These are phyloP conservation scores for Ceratitis capitata DNA, from an alignment of 1,140 invertebrate genomes.

Conservation along the genomic window DNA sequence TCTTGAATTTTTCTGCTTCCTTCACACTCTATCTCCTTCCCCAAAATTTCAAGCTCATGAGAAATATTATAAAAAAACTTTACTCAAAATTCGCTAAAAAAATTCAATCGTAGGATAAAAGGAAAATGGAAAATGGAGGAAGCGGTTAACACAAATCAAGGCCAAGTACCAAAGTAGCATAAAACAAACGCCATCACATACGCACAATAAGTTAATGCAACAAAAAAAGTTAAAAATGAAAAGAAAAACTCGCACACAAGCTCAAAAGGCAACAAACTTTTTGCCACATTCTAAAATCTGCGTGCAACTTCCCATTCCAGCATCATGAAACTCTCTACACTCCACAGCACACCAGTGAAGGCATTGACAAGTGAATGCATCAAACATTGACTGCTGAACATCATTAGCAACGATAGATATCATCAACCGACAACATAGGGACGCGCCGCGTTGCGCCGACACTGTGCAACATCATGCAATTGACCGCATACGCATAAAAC, in stretches of 20 bases:
- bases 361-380: not conserved
- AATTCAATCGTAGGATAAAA: too few species aligned
- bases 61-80: too few species aligned
- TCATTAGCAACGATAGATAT: not conserved
- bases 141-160: too few species aligned
- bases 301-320: not conserved
- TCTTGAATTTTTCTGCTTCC: too few species aligned
- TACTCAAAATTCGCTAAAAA: too few species aligned
- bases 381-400: slow-evolving; percentile 27
- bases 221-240: not conserved
- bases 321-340: not conserved
- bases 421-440: not conserved
- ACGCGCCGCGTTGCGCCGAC: not conserved
- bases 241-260: not conserved
- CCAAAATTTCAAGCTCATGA: too few species aligned
- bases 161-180: too few species aligned
- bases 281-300: not conserved
- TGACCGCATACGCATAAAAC: not conserved
- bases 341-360: not conserved
- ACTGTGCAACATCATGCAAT: not conserved
- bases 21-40: too few species aligned
- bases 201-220: not conserved
- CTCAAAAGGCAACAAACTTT: not conserved
- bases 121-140: too few species aligned
- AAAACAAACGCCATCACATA: not conserved